phyloP scores from a whole-genome alignment of 2,797 vertebrate species.

The Clarias pachynema region DNA sequence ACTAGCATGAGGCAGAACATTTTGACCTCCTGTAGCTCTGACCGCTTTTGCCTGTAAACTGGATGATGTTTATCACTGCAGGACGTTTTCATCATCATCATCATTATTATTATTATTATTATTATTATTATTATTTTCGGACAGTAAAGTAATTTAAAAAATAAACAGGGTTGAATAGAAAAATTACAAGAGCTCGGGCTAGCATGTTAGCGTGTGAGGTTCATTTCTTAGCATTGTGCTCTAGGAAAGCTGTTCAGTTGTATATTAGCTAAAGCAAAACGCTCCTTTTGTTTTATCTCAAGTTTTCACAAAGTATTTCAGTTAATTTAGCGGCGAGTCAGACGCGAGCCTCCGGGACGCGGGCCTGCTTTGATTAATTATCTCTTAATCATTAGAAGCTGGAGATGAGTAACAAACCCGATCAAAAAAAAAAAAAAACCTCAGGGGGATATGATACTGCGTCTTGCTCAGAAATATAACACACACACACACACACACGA shows the following conservation, averaged over 20 bases:
- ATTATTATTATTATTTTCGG: background rate
- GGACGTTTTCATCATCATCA: background rate
- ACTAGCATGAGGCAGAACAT: background rate
- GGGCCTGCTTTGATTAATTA: background rate
- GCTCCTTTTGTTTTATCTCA: background rate
- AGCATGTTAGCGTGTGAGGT: background rate
- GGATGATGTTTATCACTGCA: background rate
- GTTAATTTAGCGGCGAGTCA: conserved; percentile 8
- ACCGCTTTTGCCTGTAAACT: background rate
- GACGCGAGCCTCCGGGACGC: conserved; percentile 6
- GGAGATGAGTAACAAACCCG: background rate
- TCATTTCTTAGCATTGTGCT: background rate
- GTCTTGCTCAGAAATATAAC: background rate
- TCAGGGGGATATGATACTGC: background rate
- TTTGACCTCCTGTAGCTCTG: background rate
- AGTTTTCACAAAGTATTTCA: background rate
- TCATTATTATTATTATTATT: too few relatives aligned
- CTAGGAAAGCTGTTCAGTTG: too few relatives aligned
- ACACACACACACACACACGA: too few relatives aligned
- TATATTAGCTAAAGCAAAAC: background rate
- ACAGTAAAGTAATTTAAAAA: background rate
- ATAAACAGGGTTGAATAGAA: too few relatives aligned
- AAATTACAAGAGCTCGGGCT: background rate
- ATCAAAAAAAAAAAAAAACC: background rate
- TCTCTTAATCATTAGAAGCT: background rate